Conservation (phyloP, 2,888 invertebrate genomes). For the Ametastegia equiseti region DNA sequence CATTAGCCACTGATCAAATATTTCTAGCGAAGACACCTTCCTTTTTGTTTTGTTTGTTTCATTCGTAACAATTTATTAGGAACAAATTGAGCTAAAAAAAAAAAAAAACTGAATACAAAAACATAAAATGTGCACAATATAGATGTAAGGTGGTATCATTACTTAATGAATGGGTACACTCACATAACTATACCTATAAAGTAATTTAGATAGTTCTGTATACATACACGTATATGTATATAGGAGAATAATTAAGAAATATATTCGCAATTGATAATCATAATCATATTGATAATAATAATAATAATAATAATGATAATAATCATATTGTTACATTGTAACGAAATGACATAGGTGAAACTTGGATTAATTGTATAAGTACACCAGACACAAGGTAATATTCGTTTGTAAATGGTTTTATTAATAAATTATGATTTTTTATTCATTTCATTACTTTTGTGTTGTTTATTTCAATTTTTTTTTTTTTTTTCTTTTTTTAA, state of each 20-base stretch:
- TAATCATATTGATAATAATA: neutral
- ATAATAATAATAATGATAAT: conserved; percentile 1
- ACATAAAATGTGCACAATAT: conserved; percentile 33
- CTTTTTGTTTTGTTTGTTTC: too few relatives aligned
- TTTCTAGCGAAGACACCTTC: too few relatives aligned
- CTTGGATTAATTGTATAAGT: conserved; percentile 32
- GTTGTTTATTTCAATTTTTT: neutral
- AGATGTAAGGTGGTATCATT: neutral
- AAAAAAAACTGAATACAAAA: conserved; percentile 46
- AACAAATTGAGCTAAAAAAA: conserved; percentile 36
- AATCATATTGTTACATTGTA: conserved; percentile 1
- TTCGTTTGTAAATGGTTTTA: conserved; percentile 75
- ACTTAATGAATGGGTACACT: conserved; percentile 24
- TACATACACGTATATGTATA: neutral
- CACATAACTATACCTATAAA: conserved; percentile 26
- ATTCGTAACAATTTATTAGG: conserved; percentile 46
- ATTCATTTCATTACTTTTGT: neutral
- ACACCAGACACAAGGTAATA: conserved; percentile 56
- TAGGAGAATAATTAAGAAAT: neutral
- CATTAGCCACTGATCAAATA: too few relatives aligned
- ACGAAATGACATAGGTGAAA: conserved; percentile 13
- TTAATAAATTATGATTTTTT: conserved; percentile 75
- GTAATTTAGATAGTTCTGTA: conserved; percentile 3
- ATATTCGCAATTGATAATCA: neutral
- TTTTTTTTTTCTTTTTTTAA: neutral